phyloP scores from a whole-genome alignment of 92 coral and sea anemone genomes.

The Siderastrea siderea region DNA sequence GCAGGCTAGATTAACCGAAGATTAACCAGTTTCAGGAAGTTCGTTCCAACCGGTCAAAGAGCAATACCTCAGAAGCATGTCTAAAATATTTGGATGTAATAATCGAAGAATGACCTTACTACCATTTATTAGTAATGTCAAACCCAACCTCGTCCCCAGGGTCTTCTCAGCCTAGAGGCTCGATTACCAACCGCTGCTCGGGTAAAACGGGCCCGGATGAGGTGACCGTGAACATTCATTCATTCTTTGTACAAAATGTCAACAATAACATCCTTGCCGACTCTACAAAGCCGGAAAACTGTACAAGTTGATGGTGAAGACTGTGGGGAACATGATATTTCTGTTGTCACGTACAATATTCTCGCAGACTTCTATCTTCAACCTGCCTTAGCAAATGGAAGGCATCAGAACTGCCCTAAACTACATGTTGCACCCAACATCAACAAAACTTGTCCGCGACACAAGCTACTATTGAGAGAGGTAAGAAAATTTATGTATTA shows the following conservation, averaged over 20 bases:
- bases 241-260: background rate
- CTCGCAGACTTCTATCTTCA: constrained; percentile 30
- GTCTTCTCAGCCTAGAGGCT: no score
- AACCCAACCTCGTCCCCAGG: no score
- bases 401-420: background rate
- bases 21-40: no score
- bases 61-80: no score
- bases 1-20: no score
- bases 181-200: no score
- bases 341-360: constrained; percentile 39
- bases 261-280: background rate
- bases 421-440: background rate
- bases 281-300: constrained; percentile 10
- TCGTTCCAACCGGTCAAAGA: no score
- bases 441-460: constrained; percentile 11
- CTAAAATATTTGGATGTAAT: no score
- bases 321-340: background rate
- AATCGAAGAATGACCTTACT: no score
- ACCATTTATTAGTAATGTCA: no score
- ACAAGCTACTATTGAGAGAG: constrained; percentile 14
- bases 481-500: background rate
- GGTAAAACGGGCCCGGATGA: no score
- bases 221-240: no score
- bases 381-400: background rate
- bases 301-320: background rate